phyloP scores from a whole-genome alignment of 2,888 invertebrate genomes.

The Agonopterix heracliana region DNA sequence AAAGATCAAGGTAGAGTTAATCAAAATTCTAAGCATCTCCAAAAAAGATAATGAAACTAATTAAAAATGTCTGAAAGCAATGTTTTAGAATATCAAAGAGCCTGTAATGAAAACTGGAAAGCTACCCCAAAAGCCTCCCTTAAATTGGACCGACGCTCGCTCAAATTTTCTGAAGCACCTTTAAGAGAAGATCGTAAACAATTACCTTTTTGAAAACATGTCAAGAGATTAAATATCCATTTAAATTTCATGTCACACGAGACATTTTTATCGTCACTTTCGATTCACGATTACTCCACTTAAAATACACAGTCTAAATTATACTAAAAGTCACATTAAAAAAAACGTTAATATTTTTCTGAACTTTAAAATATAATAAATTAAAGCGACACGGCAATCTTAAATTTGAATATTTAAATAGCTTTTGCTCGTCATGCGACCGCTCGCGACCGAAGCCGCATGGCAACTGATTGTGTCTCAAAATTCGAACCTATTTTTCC shows the following conservation, averaged over 20 bases:
- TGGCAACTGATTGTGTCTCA: conserved; percentile 48
- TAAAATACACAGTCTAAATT: conserved; percentile 1
- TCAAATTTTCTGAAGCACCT: background rate
- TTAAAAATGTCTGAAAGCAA: conserved; percentile 1
- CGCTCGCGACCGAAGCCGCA: conserved; percentile 27
- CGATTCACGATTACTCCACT: background rate
- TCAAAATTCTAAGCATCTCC: background rate
- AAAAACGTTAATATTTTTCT: too few relatives aligned
- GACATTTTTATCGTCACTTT: conserved; percentile 4
- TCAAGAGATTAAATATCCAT: conserved; percentile 7
- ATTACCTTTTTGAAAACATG: conserved; percentile 7
- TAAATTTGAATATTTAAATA: background rate
- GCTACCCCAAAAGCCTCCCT: background rate
- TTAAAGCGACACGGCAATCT: conserved; percentile 6
- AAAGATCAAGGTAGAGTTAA: background rate
- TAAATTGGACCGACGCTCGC: background rate
- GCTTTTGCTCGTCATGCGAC: conserved; percentile 15
- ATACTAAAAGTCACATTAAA: too few relatives aligned
- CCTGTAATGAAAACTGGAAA: background rate
- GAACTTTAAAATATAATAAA: too few relatives aligned
- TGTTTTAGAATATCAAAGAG: background rate
- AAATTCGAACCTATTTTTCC: conserved; percentile 58
- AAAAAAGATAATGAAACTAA: background rate
- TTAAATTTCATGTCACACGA: conserved; percentile 1
- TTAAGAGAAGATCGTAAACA: background rate